Conservation (phyloP, 1,140 invertebrate genomes). For the Drosophila simulans region DNA sequence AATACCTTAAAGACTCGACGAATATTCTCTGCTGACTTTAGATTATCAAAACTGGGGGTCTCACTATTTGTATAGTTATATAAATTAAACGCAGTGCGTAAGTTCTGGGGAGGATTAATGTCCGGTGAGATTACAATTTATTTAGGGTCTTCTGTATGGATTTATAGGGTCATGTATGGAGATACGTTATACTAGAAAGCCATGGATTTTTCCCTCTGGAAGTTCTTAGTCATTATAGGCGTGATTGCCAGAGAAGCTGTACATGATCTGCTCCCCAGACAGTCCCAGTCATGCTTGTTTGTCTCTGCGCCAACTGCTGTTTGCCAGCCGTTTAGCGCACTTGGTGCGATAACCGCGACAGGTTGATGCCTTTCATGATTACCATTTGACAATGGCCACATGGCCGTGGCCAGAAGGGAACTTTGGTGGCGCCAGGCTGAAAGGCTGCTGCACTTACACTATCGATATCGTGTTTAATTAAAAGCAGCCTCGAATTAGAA, state of each 20-base stretch:
- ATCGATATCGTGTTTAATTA: conserved; percentile 75
- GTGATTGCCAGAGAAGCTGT: conserved; percentile 17
- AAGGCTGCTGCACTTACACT: conserved; percentile 18
- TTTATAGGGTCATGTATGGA: not conserved
- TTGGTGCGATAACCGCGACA: conserved; percentile 63
- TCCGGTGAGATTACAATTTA: not conserved
- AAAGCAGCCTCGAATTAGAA: conserved; percentile 37
- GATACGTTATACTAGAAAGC: not conserved
- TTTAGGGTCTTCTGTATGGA: not conserved
- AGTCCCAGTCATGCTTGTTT: conserved; percentile 37
- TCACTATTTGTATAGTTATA: not conserved
- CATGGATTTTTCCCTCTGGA: no score
- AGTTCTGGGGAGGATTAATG: not conserved
- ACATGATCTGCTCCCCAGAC: conserved; percentile 55
- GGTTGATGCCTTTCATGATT: conserved; percentile 66
- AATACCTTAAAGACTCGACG: no score
- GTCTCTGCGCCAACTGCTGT: conserved; percentile 24
- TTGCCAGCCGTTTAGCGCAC: conserved; percentile 27
- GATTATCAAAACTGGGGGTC: not conserved
- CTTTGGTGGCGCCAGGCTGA: conserved; percentile 43
- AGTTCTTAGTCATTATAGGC: not conserved
- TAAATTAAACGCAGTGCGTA: not conserved
- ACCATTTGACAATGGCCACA: conserved; percentile 52
- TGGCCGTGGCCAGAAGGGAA: not conserved
- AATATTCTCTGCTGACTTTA: no score